These are phyloP conservation scores for Lepidochrysops patricia DNA, from an alignment of 2,888 invertebrate genomes.

Conservation along the genomic window DNA sequence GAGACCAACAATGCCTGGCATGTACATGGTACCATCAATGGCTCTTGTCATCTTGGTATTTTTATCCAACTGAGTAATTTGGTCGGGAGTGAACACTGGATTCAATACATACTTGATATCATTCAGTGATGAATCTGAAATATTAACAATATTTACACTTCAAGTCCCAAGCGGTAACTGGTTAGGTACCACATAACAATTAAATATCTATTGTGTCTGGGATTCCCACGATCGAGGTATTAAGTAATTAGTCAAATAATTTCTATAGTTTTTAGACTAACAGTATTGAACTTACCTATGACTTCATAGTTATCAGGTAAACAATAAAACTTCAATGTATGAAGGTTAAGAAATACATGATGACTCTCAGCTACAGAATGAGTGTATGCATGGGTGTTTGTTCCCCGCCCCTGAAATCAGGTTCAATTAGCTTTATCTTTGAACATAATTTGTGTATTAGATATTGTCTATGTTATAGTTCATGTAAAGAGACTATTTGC, in stretches of 20 bases:
- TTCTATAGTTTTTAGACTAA: too few relatives aligned
- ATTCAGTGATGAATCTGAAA: slow-evolving; percentile 92
- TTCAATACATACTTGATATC: slow-evolving; percentile 99
- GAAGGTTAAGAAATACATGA: slow-evolving; percentile 97
- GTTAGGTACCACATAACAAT: too few relatives aligned
- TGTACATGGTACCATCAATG: slow-evolving; percentile 96
- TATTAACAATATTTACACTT: neutral
- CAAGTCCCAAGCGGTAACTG: too few relatives aligned
- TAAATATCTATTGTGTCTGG: too few relatives aligned
- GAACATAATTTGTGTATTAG: too few relatives aligned
- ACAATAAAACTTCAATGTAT: slow-evolving; percentile 98
- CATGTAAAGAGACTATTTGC: too few relatives aligned
- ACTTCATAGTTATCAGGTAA: slow-evolving; percentile 99
- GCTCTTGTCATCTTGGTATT: slow-evolving; percentile 92
- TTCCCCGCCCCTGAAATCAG: slow-evolving; percentile 88
- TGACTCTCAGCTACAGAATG: slow-evolving; percentile 98
- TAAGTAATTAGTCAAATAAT: too few relatives aligned
- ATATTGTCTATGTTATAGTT: too few relatives aligned
- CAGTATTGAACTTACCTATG: slow-evolving; percentile 83
- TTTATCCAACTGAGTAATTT: slow-evolving; percentile 87
- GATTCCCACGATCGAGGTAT: too few relatives aligned
- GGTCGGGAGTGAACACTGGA: slow-evolving; percentile 91
- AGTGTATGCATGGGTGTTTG: slow-evolving; percentile 98
- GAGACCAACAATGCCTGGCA: slow-evolving; percentile 97
- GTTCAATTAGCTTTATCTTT: neutral